phyloP scores from a whole-genome alignment of 2,113 vertebrate species.

The Mustela nigripes region DNA sequence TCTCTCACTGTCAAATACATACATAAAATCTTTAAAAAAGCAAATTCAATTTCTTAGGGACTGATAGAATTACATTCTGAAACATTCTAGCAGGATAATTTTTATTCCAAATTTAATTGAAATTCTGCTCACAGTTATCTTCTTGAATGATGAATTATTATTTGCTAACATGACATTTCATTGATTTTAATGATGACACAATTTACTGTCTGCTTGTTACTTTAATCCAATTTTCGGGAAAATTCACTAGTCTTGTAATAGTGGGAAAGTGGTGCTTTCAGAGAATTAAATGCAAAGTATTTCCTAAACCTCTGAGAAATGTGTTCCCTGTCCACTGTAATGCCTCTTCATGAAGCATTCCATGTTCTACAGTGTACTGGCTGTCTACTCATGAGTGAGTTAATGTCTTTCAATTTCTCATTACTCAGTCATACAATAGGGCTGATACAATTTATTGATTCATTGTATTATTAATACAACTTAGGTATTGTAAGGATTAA shows the following conservation, averaged over 20 bases:
- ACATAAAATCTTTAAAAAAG: not conserved
- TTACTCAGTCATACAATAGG: not conserved
- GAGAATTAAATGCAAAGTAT: not conserved
- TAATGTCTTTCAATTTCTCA: not conserved
- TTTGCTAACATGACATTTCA: not conserved
- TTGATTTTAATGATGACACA: not conserved
- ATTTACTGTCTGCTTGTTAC: not conserved
- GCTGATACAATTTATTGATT: not conserved
- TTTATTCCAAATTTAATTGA: constrained; percentile 8
- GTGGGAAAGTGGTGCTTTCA: not conserved
- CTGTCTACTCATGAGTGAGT: not conserved
- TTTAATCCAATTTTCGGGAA: constrained; percentile 14
- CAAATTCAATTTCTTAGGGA: not conserved
- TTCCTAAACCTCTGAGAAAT: constrained; percentile 18
- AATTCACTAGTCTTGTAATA: not conserved
- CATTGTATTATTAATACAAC: not conserved
- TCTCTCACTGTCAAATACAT: too few species aligned
- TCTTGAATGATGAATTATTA: not conserved
- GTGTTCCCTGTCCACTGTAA: not conserved
- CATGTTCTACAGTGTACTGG: not conserved
- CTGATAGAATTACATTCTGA: not conserved
- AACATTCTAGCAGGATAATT: not conserved
- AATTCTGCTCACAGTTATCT: not conserved
- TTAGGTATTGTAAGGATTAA: not conserved
- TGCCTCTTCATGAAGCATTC: not conserved